Conservation (phyloP, 2,797 vertebrate species). For the Pipistrellus nathusii region DNA sequence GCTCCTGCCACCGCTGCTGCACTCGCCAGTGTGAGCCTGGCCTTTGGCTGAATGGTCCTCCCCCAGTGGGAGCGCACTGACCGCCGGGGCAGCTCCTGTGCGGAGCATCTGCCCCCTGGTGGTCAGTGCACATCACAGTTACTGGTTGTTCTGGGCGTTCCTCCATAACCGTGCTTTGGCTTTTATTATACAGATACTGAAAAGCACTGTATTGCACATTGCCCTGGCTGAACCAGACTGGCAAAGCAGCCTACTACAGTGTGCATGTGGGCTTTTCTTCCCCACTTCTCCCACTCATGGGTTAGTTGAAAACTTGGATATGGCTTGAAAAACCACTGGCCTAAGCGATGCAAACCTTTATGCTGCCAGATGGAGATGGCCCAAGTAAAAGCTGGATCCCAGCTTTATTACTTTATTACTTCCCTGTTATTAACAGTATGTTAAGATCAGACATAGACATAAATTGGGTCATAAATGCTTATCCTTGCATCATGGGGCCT, state of each 20-base stretch:
- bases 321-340: constrained; percentile 1
- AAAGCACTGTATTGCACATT: background rate
- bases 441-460: background rate
- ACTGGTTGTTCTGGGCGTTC: too few species aligned
- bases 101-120: too few species aligned
- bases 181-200: background rate
- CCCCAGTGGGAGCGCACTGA: too few species aligned
- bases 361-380: background rate
- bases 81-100: too few species aligned
- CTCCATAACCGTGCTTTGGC: too few species aligned
- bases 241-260: too few species aligned
- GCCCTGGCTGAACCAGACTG: background rate
- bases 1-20: too few species aligned
- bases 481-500: background rate
- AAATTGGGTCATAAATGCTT: background rate
- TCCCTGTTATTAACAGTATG: background rate
- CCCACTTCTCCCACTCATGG: too few species aligned
- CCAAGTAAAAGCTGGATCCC: background rate
- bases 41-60: too few species aligned
- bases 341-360: background rate
- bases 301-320: background rate
- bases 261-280: background rate
- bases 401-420: background rate
- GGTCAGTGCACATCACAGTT: too few species aligned
- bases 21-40: too few species aligned